phyloP scores from a whole-genome alignment of 2,797 vertebrate genomes.

The Coluber constrictor region DNA sequence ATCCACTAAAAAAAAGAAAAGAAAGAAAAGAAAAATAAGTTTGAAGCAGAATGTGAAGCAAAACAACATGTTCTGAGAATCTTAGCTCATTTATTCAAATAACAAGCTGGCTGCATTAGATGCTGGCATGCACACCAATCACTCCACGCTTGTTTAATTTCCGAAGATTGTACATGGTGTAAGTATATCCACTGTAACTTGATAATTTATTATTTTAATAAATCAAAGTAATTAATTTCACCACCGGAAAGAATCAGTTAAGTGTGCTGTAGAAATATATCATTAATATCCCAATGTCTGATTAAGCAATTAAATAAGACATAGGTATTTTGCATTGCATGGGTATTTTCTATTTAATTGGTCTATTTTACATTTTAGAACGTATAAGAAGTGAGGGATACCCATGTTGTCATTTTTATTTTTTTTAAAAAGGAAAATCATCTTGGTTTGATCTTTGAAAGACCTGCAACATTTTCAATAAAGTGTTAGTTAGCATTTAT shows the following conservation, averaged over 20 bases:
- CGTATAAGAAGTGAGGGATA: neutral
- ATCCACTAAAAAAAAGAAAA: slow-evolving; percentile 80
- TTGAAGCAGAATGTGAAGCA: neutral
- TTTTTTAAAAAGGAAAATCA: neutral
- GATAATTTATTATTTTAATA: neutral
- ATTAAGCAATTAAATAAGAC: neutral
- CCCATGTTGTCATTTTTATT: neutral
- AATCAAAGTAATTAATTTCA: slow-evolving; percentile 12
- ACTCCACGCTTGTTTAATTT: slow-evolving; percentile 3
- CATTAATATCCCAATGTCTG: slow-evolving; percentile 21
- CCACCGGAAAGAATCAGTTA: slow-evolving; percentile 1
- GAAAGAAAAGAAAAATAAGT: neutral
- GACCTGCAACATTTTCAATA: neutral
- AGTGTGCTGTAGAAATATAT: slow-evolving; percentile 4
- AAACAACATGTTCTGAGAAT: slow-evolving; percentile 26
- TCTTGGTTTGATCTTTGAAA: neutral
- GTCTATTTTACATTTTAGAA: neutral
- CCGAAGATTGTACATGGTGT: neutral
- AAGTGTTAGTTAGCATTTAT: neutral
- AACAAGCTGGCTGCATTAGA: neutral
- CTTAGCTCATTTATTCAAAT: neutral
- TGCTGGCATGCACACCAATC: slow-evolving; percentile 9
- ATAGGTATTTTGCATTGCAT: neutral
- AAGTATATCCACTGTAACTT: neutral
- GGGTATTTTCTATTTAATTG: neutral